Base-by-base conservation (phyloP, 2,888 invertebrate genomes). In the Tenthredo amoena region DNA sequence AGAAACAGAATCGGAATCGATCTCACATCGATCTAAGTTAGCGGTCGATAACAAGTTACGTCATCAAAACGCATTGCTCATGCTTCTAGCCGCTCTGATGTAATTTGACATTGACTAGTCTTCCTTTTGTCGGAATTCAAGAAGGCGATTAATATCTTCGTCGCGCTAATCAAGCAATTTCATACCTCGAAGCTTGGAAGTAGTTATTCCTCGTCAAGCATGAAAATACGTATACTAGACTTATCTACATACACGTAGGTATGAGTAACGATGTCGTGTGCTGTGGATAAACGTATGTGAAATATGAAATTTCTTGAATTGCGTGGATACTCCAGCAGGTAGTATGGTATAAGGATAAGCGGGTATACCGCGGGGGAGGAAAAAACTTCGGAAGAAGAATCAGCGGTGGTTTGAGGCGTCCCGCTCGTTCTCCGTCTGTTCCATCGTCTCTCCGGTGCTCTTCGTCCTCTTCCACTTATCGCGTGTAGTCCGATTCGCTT, bases 401-500 rank as follows among this genome's bases (percentile, higher is more conserved):
- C 81, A 34, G 31, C 55, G 77, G 6, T 77, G 58, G 81, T 62
- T 62, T 31, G 62, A 62, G 77, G 50, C 77, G 81, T 81, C 81
- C 74, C 74, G 74, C 43, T 26, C 26, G 62, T n/a, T 81, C 62
- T 81, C 65, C 62, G 37, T 62, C 40, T 34, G 37, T 62, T n/a
- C 4, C 81, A 15, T 65, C 68, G 34, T 65, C 40, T 37, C 47
- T 10, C 43, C 18, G 37, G 58, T 43, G 5, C 15, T 68, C 58
- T 43, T 83, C 71, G 43, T 83, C 83, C 71, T 50, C 50, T 5
- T 83, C 90, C 91, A 91, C 89, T 91, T 92, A 91, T 91, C 92
- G 92, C 90, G 89, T 91, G 90, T 90, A 90, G 91, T 91, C 90
- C 89, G 89, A 91, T 92, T 88, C 88, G 86, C 88, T 87, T 88